Percentiles rank a stretch among this genome's conserved stretches.
These are phyloP conservation scores for Chromoteleia sp. DNA, from an alignment of 2,888 invertebrate species.

Conservation along the genomic window DNA sequence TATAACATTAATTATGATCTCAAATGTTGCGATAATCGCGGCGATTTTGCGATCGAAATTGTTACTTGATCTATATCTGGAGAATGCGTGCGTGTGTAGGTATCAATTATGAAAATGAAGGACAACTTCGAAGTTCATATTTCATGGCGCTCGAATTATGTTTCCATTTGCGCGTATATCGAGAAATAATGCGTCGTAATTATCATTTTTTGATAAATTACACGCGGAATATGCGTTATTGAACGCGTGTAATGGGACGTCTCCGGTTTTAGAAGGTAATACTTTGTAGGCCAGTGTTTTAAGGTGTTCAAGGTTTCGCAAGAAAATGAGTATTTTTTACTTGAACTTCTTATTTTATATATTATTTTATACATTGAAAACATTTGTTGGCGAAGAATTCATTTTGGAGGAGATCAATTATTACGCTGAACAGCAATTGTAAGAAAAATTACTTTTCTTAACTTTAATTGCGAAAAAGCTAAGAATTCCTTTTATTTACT, in stretches of 20 bases:
- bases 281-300: slow-evolving; percentile 4
- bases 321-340: background rate
- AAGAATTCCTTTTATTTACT: too few species aligned
- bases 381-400: too few species aligned
- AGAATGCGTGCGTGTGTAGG: slow-evolving; percentile 36
- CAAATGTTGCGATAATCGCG: slow-evolving; percentile 52
- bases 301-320: background rate
- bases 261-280: slow-evolving; percentile 17
- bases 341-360: too few species aligned
- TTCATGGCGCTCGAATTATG: slow-evolving; percentile 53
- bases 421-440: too few species aligned
- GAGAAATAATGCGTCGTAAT: slow-evolving; percentile 41
- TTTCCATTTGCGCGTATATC: slow-evolving; percentile 49
- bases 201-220: slow-evolving; percentile 25
- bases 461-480: too few species aligned
- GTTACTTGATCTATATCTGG: slow-evolving; percentile 53
- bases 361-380: too few species aligned
- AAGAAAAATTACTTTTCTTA: too few species aligned
- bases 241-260: slow-evolving; percentile 11
- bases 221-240: slow-evolving; percentile 12
- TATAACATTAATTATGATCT: slow-evolving; percentile 62
- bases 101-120: slow-evolving; percentile 64
- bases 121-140: slow-evolving; percentile 49
- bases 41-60: slow-evolving; percentile 54
- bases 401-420: too few species aligned